A percentile compares a stretch with the other conserved stretches of the same genome.
Evolutionary conservation across 2,888 invertebrate species (phyloP).

Genomic region (Hydriomena furcata): DNA sequence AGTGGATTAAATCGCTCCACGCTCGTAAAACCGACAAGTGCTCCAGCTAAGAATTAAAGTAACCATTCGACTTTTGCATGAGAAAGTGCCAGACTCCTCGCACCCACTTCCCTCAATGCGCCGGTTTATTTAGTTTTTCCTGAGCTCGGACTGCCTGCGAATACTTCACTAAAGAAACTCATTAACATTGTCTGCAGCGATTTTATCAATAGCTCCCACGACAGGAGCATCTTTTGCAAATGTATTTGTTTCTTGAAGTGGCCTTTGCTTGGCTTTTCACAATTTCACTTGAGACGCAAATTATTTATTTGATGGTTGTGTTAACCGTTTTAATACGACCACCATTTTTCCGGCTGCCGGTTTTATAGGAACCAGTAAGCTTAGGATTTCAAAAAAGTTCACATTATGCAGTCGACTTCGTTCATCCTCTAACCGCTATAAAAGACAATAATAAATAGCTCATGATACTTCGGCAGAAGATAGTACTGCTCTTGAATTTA

Average conservation of each 20-base stretch:
- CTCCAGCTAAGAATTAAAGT: conserved; percentile 81
- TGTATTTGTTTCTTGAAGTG: conserved; percentile 4
- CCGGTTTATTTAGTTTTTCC: conserved; percentile 69
- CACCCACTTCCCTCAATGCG: conserved; percentile 69
- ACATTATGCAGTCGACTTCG: conserved; percentile 22
- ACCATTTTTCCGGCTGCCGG: too few species aligned
- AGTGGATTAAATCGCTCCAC: conserved; percentile 84
- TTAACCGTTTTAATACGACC: too few species aligned
- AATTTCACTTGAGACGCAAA: too few species aligned
- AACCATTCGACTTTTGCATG: conserved; percentile 83
- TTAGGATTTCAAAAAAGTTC: conserved; percentile 13
- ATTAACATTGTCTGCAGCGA: conserved; percentile 62
- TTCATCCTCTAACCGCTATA: conserved; percentile 56
- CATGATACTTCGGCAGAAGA: conserved; percentile 61
- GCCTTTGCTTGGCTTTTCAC: background rate
- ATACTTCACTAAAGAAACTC: conserved; percentile 73
- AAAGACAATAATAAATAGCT: conserved; percentile 67
- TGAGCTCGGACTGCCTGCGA: conserved; percentile 62
- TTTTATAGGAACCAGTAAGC: background rate
- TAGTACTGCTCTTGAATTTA: conserved; percentile 75
- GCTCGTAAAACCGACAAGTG: conserved; percentile 84
- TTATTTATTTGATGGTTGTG: too few species aligned
- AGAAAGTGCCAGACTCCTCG: conserved; percentile 76
- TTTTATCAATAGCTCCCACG: conserved; percentile 52
- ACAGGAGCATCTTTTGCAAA: too few species aligned